Percentiles rank a stretch among this genome's conserved stretches.
Evolutionary conservation across 2,888 invertebrate species (phyloP).

Genomic region (Leptinotarsa tumamoca): DNA sequence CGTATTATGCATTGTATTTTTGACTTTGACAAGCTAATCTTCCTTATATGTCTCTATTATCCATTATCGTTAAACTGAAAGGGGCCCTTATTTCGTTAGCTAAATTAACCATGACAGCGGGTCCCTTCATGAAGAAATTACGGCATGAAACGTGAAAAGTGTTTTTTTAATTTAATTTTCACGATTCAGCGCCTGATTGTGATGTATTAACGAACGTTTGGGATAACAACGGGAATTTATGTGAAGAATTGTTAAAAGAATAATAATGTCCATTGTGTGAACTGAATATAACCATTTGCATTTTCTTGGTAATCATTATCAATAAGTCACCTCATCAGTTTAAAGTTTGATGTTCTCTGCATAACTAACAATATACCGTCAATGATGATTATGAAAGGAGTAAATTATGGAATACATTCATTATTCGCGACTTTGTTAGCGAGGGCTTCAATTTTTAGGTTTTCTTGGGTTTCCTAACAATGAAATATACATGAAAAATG

Average conservation of each 20-base stretch:
- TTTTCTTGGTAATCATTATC: background rate
- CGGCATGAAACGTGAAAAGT: background rate
- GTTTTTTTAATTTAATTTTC: slow-evolving; percentile 10
- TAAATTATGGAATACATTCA: too few relatives aligned
- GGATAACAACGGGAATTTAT: slow-evolving; percentile 2
- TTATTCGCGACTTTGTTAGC: too few relatives aligned
- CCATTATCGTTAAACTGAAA: slow-evolving; percentile 31
- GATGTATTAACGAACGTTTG: background rate
- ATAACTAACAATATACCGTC: too few relatives aligned
- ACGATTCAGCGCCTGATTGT: slow-evolving; percentile 1
- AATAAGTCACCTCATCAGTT: too few relatives aligned
- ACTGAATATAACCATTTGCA: background rate
- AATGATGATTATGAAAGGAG: too few relatives aligned
- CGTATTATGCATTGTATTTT: slow-evolving; percentile 41
- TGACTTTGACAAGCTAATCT: slow-evolving; percentile 44
- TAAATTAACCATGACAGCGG: slow-evolving; percentile 20
- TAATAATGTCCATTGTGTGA: slow-evolving; percentile 6
- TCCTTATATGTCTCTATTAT: slow-evolving; percentile 42
- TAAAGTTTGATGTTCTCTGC: too few relatives aligned
- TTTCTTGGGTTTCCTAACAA: too few relatives aligned
- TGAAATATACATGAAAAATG: too few relatives aligned
- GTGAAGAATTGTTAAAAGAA: background rate
- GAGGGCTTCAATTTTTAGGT: too few relatives aligned
- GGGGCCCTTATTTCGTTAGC: slow-evolving; percentile 24
- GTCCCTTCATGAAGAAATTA: slow-evolving; percentile 17